These are phyloP conservation scores for Eriosoma lanigerum DNA, from an alignment of 1,140 invertebrate species.

Conservation along the genomic window DNA sequence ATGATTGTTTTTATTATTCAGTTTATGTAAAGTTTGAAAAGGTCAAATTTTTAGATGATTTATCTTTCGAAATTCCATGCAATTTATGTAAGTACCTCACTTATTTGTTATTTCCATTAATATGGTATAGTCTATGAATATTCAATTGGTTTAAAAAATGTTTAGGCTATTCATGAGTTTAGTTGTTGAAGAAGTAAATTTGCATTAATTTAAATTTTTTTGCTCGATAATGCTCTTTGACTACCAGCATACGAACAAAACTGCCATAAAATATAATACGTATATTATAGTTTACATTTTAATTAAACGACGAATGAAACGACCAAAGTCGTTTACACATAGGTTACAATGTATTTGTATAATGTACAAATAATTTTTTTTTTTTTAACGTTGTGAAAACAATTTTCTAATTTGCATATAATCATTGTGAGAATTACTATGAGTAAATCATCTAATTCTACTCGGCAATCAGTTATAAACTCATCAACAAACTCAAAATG, in stretches of 20 bases:
- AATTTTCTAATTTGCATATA: conserved; percentile 28
- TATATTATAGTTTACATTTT: neutral
- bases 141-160: neutral
- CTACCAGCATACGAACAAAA: too few species aligned
- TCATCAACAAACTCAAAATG: conserved; percentile 25
- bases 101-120: too few species aligned
- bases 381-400: neutral
- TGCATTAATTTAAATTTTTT: too few species aligned
- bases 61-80: too few species aligned
- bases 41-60: too few species aligned
- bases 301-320: neutral
- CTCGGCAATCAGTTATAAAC: conserved; percentile 23
- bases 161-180: too few species aligned
- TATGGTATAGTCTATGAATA: neutral
- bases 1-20: too few species aligned
- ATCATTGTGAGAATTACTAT: conserved; percentile 11
- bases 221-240: too few species aligned
- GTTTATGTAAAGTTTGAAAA: too few species aligned
- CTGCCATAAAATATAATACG: too few species aligned
- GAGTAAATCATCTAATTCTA: neutral
- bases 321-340: conserved; percentile 24
- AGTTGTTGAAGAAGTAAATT: too few species aligned
- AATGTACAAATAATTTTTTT: neutral
- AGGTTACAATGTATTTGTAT: neutral
- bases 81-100: too few species aligned